Base-by-base conservation (phyloP, 2,113 vertebrate genomes). In the Sakesphorus luctuosus region DNA sequence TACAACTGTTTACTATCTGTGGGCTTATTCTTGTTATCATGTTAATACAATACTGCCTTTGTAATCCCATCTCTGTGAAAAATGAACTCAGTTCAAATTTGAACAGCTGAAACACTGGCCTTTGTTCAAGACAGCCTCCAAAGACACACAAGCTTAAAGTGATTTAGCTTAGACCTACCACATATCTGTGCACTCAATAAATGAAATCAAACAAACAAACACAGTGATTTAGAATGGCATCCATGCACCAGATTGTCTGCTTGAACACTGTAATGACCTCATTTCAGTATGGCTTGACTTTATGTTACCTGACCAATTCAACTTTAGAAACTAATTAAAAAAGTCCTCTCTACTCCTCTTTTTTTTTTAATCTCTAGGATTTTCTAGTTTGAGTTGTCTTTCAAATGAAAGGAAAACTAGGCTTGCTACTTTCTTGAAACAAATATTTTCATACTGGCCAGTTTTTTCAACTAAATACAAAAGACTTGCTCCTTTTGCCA, bases 41-140 rank as follows among this genome's bases (percentile, higher is more conserved):
- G 49, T 58, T 75, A 75, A 84, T 49, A 96, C 58, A 95, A 94
- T 59, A 68, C 61, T 63, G 73, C n/a, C 94, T 95, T 95, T 96
- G 90, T 93, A 92, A 93, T 81, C 94, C 65, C 61, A 96, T 43
- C 96, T 84, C 75, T 81, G 55, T 86, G 79, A 94, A 95, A 90
- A 90, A 93, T 61, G 25, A 92, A 78, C 72, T 62, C 84, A 38
- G 52, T 80, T 96, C 85, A 90, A 93, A 95, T 86, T 47, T 86
- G 85, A 95, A 90, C 76, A 93, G 92, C 85, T 96, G 83, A 96
- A 94, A 86, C 38, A 65, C 44, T 90, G 90, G 68, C 65, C 19
- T 90, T 92, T 93, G 35, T 55, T 94, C 58, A 84, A 90, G 35
- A 55, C 20, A 84, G 72, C 28, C 56, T 86, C 31, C 65, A 84